These are phyloP conservation scores for Campylomormyrus numenius DNA, from an alignment of 2,113 vertebrate species.

Conservation along the genomic window DNA sequence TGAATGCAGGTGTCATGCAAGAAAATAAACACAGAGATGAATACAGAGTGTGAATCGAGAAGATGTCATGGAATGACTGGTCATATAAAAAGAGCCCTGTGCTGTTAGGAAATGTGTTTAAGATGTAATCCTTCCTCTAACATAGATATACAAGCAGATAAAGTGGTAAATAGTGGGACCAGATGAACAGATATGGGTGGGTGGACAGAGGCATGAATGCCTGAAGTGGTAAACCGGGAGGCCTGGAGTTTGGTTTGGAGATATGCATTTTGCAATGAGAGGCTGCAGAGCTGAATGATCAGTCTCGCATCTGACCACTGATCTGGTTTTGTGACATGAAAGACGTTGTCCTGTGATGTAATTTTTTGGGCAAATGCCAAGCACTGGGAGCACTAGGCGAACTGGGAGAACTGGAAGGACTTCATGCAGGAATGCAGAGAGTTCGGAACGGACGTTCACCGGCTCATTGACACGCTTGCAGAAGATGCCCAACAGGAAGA, in stretches of 20 bases:
- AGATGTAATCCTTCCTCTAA: not conserved
- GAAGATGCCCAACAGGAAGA: slow-evolving; percentile 84
- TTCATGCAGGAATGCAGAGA: not conserved
- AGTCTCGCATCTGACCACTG: not conserved
- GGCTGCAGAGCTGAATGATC: not conserved
- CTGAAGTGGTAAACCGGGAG: not conserved
- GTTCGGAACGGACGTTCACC: slow-evolving; percentile 52
- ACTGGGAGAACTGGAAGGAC: not conserved
- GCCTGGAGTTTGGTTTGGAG: not conserved
- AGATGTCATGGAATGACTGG: not conserved
- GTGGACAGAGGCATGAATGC: not conserved
- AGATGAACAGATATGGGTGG: not conserved
- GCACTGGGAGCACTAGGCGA: not conserved
- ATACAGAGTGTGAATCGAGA: not conserved
- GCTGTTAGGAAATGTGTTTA: not conserved
- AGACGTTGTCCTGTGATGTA: not conserved
- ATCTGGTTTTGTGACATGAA: not conserved
- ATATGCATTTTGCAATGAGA: not conserved
- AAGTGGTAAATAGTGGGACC: not conserved
- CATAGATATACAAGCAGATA: not conserved
- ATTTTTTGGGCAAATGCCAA: not conserved
- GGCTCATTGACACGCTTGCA: slow-evolving; percentile 83
- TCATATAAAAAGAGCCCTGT: not conserved
- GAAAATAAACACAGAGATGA: not conserved
- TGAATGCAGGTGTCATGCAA: not conserved